phyloP scores from a whole-genome alignment of 2,797 vertebrate species.

The Pangasius mekongensis region DNA sequence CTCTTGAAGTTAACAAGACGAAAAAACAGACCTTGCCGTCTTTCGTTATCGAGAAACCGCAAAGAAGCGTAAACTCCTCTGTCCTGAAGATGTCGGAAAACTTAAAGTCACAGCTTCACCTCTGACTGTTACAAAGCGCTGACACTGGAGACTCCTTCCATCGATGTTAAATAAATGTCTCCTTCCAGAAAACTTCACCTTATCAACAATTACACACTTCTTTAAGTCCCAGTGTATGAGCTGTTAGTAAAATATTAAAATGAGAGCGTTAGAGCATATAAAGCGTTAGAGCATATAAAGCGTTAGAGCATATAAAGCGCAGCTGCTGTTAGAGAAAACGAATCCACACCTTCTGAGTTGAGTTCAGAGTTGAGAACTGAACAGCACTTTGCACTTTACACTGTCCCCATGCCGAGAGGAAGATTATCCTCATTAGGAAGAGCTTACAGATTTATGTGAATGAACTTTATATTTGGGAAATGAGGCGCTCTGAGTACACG shows the following conservation, averaged over 20 bases:
- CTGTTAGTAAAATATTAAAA: neutral
- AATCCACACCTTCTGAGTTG: neutral
- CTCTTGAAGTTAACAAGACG: too few species aligned
- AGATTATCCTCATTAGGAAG: neutral
- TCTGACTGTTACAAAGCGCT: neutral
- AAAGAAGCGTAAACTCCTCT: too few species aligned
- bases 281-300: too few species aligned
- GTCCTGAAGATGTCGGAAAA: too few species aligned
- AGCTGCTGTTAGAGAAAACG: neutral
- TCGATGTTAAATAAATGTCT: neutral
- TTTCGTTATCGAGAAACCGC: too few species aligned
- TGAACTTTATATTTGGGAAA: neutral
- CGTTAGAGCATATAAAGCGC: neutral
- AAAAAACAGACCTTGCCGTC: too few species aligned
- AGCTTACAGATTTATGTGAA: neutral
- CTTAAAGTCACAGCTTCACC: neutral
- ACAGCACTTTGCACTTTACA: neutral
- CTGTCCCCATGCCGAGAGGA: neutral
- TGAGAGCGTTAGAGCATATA: too few species aligned
- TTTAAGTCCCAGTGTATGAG: too few species aligned
- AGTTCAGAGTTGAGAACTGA: neutral
- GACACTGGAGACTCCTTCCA: neutral
- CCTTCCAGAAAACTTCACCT: neutral
- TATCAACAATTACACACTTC: neutral
- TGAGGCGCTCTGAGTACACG: neutral